Evolutionary conservation across 92 coral and sea anemone genomes (phyloP).

Genomic region (Diadumene lineata): DNA sequence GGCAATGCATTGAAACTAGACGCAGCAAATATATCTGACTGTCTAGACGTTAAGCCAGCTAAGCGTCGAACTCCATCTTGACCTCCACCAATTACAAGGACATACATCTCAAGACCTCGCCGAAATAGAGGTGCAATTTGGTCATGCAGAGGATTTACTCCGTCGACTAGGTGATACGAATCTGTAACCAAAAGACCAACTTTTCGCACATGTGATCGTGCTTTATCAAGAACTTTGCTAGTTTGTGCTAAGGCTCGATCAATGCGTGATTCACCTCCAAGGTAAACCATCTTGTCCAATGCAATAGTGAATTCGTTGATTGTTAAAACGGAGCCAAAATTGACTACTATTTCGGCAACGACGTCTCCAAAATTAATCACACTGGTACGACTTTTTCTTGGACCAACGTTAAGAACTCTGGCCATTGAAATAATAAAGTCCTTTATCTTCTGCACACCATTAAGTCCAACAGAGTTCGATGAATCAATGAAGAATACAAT

Average conservation of each 20-base stretch:
- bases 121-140: slow-evolving; percentile 8
- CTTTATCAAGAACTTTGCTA: slow-evolving; percentile 2
- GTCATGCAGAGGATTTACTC: neutral
- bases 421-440: slow-evolving; percentile 62
- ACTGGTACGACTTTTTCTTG: slow-evolving; percentile 57
- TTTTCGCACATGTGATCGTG: slow-evolving; percentile 47
- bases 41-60: slow-evolving; percentile 35
- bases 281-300: slow-evolving; percentile 46
- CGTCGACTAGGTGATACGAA: slow-evolving; percentile 32
- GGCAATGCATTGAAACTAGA: slow-evolving; percentile 27
- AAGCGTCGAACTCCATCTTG: slow-evolving; percentile 15
- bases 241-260: slow-evolving; percentile 36
- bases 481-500: slow-evolving; percentile 69
- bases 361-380: slow-evolving; percentile 61
- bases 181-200: slow-evolving; percentile 48
- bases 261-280: slow-evolving; percentile 51
- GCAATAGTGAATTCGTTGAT: slow-evolving; percentile 40
- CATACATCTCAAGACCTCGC: slow-evolving; percentile 21
- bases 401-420: slow-evolving; percentile 47
- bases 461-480: slow-evolving; percentile 55
- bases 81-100: slow-evolving; percentile 16
- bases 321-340: slow-evolving; percentile 28
- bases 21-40: slow-evolving; percentile 40
- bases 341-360: slow-evolving; percentile 28
- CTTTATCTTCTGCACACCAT: slow-evolving; percentile 46